Evolutionary conservation across 2,797 vertebrate species (phyloP), one percentile per base, ranked within the genome.

Genomic region (Monodelphis domestica): DNA sequence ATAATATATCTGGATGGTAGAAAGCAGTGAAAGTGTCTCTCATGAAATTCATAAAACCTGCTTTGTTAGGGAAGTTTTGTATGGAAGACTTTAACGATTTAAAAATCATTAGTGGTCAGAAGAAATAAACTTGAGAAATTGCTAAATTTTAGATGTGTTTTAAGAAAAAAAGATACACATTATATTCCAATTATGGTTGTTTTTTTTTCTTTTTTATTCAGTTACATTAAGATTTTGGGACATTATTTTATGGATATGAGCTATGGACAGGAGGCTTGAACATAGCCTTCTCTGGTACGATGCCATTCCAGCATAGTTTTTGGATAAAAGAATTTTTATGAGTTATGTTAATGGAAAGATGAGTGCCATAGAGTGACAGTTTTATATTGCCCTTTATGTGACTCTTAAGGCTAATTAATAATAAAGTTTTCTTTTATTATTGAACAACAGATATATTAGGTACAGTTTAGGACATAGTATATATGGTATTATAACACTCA

Each of bases 131-230:
- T 53, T 38, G 51, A 33, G 90, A 2, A 54, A 12, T 89, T 54
- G 4, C 28, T 38, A 38, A 56, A 51, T 84, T 95, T 95, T 93
- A 96, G 55, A 1, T 91, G 2, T 89, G n/a, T 51, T 95, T 70
- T 94, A 59, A 93, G 38, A n/a, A 59, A 89, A 89, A 70, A 93
- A 91, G 54, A 38, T 91, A 89, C 87, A 54, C 17, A 91, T 78
- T 53, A 50, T 59, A 56, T 91, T 95, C 89, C 70, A 12, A 54
- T 1, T 84, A 38, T 87, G 28, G 38, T 38, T 87, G 28, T 17
- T 90, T 93, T 12, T 53, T 91, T 93, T 38, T 59, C 5, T 91
- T 92, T 21, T 55, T 90, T 90, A 38, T 63, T 12, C 57, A 90
- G 12, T 92, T 70, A 54, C 33, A 92, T 91, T 92, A 89, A 70